Base-by-base conservation (phyloP, 1,140 invertebrate genomes). In the Plectrocnemia conspersa region DNA sequence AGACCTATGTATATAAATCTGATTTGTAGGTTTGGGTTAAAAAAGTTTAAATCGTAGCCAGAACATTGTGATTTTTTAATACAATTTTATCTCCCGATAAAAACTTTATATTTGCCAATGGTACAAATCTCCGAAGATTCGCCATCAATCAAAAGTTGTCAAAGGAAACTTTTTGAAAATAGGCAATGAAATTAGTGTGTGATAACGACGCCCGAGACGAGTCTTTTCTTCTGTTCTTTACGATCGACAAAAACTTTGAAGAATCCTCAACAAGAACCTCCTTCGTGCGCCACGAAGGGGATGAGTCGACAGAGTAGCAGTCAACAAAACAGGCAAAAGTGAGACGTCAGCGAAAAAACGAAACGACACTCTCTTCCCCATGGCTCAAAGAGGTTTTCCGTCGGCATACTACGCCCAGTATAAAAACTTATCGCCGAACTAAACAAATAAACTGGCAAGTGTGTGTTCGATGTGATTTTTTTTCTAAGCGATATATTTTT, bases 151-250 rank as follows among this genome's bases (percentile, higher is more conserved):
- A n/a, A n/a, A n/a, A n/a, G n/a, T n/a, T n/a, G n/a, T n/a, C n/a
- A n/a, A n/a, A n/a, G n/a, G n/a, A n/a, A n/a, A n/a, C n/a, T n/a
- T n/a, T n/a, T n/a, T n/a, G n/a, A n/a, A n/a, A n/a, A n/a, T n/a
- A n/a, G n/a, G n/a, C n/a, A n/a, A 38, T 16, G 35, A 16, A 38
- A 38, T 38, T 38, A 38, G 35, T 38, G 35, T 15, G 35, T 38
- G 35, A 38, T 38, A 38, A 38, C 35, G 35, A 38, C 35, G 35
- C 35, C 15, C 5, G 7, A 15, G 11, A 6, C 6, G n/a, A 38
- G 35, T 5, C n/a, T n/a, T 38, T 7, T 38, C 13, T 38, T 38
- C 35, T 16, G 35, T 38, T 16, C 35, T 38, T n/a, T 38, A 9
- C 5, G 35, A 9, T 38, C 35, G 35, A 38, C 15, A 38, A 38